Evolutionary conservation across 2,797 vertebrate species (phyloP), one percentile per base, ranked within the genome.

Genomic region (Macropodus opercularis): DNA sequence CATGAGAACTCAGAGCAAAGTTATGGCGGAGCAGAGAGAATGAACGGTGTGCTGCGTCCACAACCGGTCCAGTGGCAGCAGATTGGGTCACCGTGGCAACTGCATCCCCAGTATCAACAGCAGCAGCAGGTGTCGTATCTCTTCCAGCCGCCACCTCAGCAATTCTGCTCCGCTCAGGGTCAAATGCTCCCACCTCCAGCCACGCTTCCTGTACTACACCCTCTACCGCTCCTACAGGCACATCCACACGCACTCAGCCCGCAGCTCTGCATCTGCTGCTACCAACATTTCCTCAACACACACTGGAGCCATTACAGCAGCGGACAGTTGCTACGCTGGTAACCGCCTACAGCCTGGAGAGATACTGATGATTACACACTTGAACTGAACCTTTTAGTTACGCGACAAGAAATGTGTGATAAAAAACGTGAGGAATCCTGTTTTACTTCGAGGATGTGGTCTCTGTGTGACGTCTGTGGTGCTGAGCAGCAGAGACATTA

Each of bases 101-200:
- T n/a, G n/a, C n/a, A n/a, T n/a, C 8, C 54, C n/a, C 53, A 27
- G 11, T 14, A 54, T 8, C 29, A 47, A 14, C 53, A 39, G 2
- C 54, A 29, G 8, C 55, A 19, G 11, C 61, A 63, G n/a, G n/a
- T n/a, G n/a, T n/a, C n/a, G n/a, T n/a, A n/a, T n/a, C n/a, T n/a
- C n/a, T n/a, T n/a, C n/a, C n/a, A n/a, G n/a, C n/a, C n/a, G n/a
- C 55, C n/a, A 15, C 44, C 24, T 12, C 69, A 24, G 5, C 24
- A 2, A 6, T 13, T 21, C 5, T n/a, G 26, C 2, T 10, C 31
- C 10, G 31, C 38, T 50, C 52, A 40, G 55, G 55, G 54, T 57
- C 68, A 75, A 29, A 41, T 18, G 65, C 44, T 53, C 2, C 58
- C 55, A 2, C 14, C 42, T 12, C 23, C 17, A 5, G 48, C 31